phyloP scores from a whole-genome alignment of 2,113 vertebrate species.

The Pungitius pungitius region DNA sequence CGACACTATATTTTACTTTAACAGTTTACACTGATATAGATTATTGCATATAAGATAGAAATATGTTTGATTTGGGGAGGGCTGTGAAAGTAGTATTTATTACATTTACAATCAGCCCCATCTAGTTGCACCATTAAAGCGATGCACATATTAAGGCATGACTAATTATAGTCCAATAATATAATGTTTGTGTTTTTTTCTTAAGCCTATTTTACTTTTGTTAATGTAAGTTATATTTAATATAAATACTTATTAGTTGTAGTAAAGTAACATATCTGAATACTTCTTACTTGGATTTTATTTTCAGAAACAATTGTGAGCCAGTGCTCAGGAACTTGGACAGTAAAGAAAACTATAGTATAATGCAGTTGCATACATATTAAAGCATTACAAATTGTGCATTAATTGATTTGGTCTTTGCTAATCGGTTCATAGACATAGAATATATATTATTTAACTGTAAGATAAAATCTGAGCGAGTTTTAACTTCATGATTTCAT shows the following conservation, averaged over 20 bases:
- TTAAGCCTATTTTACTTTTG: background rate
- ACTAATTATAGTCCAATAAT: background rate
- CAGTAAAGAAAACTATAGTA: background rate
- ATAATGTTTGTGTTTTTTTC: background rate
- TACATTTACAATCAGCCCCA: background rate
- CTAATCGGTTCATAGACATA: background rate
- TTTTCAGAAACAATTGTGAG: background rate
- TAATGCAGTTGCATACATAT: constrained; percentile 14
- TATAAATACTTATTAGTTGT: background rate
- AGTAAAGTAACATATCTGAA: no score
- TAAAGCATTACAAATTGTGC: constrained; percentile 12
- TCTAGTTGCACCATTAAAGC: background rate
- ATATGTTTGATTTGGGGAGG: background rate
- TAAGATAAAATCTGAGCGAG: background rate
- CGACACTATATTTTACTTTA: background rate
- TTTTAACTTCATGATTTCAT: constrained; percentile 14
- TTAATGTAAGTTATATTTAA: background rate
- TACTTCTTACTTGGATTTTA: no score
- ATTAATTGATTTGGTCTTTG: constrained; percentile 9
- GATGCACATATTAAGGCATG: background rate
- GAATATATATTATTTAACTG: background rate
- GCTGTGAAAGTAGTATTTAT: background rate
- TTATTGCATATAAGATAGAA: background rate
- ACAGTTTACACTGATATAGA: background rate
- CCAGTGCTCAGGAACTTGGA: background rate